Conservation (phyloP, 2,113 vertebrate species). For the Pitta sordida region DNA sequence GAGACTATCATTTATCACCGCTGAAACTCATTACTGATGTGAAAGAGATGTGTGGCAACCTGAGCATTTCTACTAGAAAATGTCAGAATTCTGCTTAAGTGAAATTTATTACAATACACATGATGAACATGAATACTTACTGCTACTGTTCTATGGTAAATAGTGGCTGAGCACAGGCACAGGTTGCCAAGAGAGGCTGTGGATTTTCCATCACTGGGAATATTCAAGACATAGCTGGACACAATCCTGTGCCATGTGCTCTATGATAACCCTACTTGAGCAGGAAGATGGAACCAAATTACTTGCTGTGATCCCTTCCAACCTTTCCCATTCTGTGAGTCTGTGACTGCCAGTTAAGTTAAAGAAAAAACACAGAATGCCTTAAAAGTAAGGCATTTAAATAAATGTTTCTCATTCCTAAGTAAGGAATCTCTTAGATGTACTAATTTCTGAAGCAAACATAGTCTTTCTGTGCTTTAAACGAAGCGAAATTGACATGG, state of each 20-base stretch:
- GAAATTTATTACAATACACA: neutral
- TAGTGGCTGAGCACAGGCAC: neutral
- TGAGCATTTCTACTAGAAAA: neutral
- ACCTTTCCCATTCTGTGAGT: neutral
- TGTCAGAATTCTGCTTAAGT: neutral
- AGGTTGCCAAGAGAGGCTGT: neutral
- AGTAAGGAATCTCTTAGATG: neutral
- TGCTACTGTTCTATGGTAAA: neutral
- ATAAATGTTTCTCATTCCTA: neutral
- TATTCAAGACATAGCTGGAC: neutral
- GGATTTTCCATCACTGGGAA: neutral
- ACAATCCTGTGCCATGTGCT: neutral
- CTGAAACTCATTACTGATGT: constrained; percentile 30
- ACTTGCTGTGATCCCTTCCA: neutral
- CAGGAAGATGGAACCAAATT: neutral
- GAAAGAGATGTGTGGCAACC: neutral
- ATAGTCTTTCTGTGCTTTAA: neutral
- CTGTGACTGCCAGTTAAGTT: neutral
- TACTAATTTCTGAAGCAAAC: neutral
- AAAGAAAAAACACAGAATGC: neutral
- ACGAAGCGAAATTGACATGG: neutral
- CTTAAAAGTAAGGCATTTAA: constrained; percentile 10
- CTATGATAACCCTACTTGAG: neutral
- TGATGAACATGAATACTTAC: neutral
- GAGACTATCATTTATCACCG: constrained; percentile 35